Conservation (phyloP, 2,113 vertebrate species). For the Malurus alboscapulatus region DNA sequence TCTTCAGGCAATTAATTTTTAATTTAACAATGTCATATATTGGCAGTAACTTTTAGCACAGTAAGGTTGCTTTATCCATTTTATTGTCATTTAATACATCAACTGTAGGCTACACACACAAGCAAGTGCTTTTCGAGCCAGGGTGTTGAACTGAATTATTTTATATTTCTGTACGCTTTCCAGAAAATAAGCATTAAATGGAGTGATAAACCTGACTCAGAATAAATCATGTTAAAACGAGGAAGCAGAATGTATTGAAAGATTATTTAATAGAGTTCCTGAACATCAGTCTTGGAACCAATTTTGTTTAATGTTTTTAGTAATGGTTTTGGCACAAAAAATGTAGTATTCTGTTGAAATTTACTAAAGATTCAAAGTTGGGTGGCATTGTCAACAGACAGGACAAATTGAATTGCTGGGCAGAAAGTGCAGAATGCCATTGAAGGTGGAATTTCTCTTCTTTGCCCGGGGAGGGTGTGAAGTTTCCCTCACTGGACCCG, state of each 20-base stretch:
- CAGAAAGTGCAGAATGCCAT: neutral
- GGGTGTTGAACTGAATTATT: neutral
- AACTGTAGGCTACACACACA: neutral
- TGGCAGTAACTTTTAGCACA: conserved; percentile 25
- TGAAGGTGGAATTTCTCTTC: neutral
- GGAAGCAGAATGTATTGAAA: conserved; percentile 4
- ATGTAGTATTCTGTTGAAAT: neutral
- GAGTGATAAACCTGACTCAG: conserved; percentile 32
- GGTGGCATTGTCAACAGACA: neutral
- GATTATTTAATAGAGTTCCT: conserved; percentile 52
- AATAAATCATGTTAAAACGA: conserved; percentile 28
- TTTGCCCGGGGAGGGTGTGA: neutral
- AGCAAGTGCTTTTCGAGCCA: neutral
- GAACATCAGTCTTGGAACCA: conserved; percentile 32
- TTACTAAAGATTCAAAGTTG: neutral
- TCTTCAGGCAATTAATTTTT: conserved; percentile 61
- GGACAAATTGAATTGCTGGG: neutral
- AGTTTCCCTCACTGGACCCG: neutral
- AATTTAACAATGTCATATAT: conserved; percentile 38
- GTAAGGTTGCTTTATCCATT: conserved; percentile 2
- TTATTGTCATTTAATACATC: conserved; percentile 14
- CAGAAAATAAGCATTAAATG: conserved; percentile 48
- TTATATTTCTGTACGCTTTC: conserved; percentile 22
- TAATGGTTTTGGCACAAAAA: conserved; percentile 28
- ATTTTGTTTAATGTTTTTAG: conserved; percentile 42